phyloP scores from a whole-genome alignment of 1,140 invertebrate genomes.

The Carposina sasakii region DNA sequence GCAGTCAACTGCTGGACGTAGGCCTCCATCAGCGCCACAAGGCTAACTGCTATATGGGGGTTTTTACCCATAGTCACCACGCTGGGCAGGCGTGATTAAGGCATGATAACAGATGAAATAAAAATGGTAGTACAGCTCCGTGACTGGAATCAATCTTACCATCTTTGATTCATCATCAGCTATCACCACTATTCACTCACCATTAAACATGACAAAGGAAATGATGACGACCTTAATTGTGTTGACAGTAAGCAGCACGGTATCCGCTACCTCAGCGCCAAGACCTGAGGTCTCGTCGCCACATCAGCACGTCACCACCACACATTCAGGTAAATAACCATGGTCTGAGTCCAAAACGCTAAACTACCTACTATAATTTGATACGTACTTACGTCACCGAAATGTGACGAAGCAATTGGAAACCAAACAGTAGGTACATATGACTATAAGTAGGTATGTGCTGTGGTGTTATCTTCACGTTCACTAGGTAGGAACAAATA shows the following conservation, averaged over 20 bases:
- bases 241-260: slow-evolving; percentile 38
- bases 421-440: neutral
- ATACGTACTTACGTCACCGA: neutral
- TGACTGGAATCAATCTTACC: neutral
- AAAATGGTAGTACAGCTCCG: neutral
- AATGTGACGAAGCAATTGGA: neutral
- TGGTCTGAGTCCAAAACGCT: neutral
- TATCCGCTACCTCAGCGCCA: slow-evolving; percentile 15
- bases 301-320: slow-evolving; percentile 45
- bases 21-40: no score
- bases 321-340: slow-evolving; percentile 35
- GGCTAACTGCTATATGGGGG: no score
- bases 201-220: neutral
- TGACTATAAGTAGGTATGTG: neutral
- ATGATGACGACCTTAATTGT: neutral
- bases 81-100: neutral
- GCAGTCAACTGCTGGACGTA: no score
- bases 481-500: neutral
- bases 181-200: neutral
- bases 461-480: neutral
- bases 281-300: slow-evolving; percentile 39
- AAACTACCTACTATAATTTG: neutral
- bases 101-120: neutral
- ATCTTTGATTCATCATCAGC: neutral
- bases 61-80: no score